A percentile compares a stretch with the other conserved stretches of the same genome.
Evolutionary conservation across 2,113 vertebrate species (phyloP).

Genomic region (Sorex araneus): DNA sequence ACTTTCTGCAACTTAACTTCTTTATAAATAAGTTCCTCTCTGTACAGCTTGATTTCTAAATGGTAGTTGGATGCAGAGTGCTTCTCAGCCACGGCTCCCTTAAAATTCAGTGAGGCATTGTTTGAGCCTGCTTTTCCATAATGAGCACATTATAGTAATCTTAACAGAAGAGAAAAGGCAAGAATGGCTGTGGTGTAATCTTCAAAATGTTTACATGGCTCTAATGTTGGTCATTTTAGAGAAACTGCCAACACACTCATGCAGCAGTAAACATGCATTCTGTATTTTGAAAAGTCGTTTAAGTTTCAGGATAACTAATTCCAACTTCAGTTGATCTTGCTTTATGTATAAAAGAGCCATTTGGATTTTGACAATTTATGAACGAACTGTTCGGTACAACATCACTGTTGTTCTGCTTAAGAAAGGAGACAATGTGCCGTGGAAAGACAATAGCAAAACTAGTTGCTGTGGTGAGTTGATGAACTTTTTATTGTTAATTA

Average conservation of each 20-base stretch:
- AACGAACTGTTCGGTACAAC: constrained; percentile 72
- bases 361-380: constrained; percentile 71
- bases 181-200: constrained; percentile 56
- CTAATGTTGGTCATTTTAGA: constrained; percentile 74
- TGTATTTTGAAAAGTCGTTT: constrained; percentile 70
- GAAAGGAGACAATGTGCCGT: constrained; percentile 54
- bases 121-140: constrained; percentile 68
- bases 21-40: constrained; percentile 58
- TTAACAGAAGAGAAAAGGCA: constrained; percentile 35
- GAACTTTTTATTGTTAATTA: constrained; percentile 84
- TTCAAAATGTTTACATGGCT: constrained; percentile 71
- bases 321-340: constrained; percentile 79
- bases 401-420: constrained; percentile 48
- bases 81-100: constrained; percentile 58
- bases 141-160: constrained; percentile 74
- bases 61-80: background rate
- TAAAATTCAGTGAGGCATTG: constrained; percentile 79
- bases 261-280: constrained; percentile 70
- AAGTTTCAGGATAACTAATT: constrained; percentile 77
- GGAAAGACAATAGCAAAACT: constrained; percentile 37
- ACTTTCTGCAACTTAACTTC: constrained; percentile 33
- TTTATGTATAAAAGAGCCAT: constrained; percentile 62
- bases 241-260: constrained; percentile 68
- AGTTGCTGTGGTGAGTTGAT: constrained; percentile 55
- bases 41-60: constrained; percentile 65